Evolutionary conservation across 2,888 invertebrate species (phyloP).

Genomic region (Hemistola chrysoprasaria): DNA sequence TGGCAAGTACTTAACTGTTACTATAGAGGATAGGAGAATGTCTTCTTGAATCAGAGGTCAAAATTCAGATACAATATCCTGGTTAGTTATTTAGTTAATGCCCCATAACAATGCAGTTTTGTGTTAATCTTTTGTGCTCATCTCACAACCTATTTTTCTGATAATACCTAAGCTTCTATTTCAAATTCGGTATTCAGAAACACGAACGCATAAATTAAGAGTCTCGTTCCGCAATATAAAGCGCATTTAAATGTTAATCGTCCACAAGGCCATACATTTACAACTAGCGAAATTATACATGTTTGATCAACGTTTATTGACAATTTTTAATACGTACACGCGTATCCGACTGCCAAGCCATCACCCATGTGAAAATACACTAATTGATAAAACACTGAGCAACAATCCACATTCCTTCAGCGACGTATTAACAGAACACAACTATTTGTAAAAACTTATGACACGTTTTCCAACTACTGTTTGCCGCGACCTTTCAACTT

Average conservation of each 20-base stretch:
- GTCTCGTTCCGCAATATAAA: slow-evolving; percentile 48
- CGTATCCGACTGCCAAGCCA: slow-evolving; percentile 81
- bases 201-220: slow-evolving; percentile 43
- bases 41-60: too few relatives aligned
- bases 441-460: slow-evolving; percentile 67
- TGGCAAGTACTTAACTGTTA: too few relatives aligned
- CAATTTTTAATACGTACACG: slow-evolving; percentile 61
- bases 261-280: slow-evolving; percentile 59
- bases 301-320: slow-evolving; percentile 9
- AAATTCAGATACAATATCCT: too few relatives aligned
- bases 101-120: too few relatives aligned
- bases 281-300: slow-evolving; percentile 12
- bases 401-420: slow-evolving; percentile 72
- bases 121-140: too few relatives aligned
- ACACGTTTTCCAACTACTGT: slow-evolving; percentile 71
- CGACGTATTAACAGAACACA: slow-evolving; percentile 67
- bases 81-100: too few relatives aligned
- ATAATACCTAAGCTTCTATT: slow-evolving; percentile 23
- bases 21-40: too few relatives aligned
- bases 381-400: slow-evolving; percentile 65
- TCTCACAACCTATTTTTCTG: too few relatives aligned
- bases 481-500: slow-evolving; percentile 48
- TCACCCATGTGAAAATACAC: slow-evolving; percentile 79
- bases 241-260: slow-evolving; percentile 62
- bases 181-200: slow-evolving; percentile 35